Conservation (phyloP, 2,113 vertebrate genomes). For the Dasyurus viverrinus region DNA sequence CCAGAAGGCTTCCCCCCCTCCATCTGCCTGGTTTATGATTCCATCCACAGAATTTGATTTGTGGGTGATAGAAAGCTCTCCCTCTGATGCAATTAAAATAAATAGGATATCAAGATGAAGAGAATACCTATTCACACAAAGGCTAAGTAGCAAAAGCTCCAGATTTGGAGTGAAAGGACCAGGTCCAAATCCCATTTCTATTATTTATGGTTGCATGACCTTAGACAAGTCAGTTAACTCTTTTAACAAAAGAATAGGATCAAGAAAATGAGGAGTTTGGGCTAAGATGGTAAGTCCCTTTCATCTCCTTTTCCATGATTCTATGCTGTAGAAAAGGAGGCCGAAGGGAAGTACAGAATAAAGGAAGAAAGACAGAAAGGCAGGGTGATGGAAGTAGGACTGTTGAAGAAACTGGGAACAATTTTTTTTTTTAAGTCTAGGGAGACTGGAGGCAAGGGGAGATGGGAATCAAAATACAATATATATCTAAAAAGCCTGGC, state of each 20-base stretch:
- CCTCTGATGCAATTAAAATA: background rate
- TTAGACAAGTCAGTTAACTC: background rate
- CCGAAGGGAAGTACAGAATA: background rate
- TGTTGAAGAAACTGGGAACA: background rate
- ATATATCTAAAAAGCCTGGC: conserved; percentile 14
- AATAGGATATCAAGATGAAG: background rate
- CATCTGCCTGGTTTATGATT: background rate
- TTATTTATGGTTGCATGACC: background rate
- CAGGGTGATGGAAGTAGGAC: background rate
- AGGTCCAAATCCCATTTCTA: background rate
- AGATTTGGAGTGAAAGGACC: background rate
- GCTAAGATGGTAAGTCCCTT: background rate
- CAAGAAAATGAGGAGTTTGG: background rate
- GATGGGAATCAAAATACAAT: conserved; percentile 15
- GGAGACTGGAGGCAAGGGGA: background rate
- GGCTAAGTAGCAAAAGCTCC: background rate
- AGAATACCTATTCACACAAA: background rate
- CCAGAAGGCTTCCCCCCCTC: background rate
- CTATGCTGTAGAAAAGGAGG: background rate
- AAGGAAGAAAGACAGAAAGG: background rate
- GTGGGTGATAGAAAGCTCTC: background rate
- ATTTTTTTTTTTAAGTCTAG: background rate
- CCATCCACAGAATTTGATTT: background rate
- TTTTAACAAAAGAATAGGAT: background rate
- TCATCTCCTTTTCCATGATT: background rate